A percentile compares a stretch with the other conserved stretches of the same genome.
Conservation (phyloP, 1,140 invertebrate genomes). For the Trypoxylus dichotomus region DNA sequence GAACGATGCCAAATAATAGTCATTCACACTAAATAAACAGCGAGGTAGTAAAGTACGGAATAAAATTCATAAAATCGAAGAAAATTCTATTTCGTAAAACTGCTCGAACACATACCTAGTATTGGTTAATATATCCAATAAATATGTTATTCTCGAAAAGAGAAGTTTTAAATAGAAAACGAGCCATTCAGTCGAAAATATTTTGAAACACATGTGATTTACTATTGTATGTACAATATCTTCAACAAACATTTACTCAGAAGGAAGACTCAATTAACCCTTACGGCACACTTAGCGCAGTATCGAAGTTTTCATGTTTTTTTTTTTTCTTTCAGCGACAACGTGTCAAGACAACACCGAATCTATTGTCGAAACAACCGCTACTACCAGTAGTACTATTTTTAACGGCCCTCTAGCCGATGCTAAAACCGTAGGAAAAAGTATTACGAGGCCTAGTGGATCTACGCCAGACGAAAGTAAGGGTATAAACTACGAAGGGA, state of each 20-base stretch:
- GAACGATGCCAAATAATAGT: too few species aligned
- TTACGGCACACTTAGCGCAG: neutral
- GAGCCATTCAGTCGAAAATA: too few species aligned
- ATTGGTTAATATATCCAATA: too few species aligned
- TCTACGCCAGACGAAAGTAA: neutral
- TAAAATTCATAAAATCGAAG: too few species aligned
- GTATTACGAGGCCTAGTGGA: neutral
- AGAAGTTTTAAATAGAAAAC: too few species aligned
- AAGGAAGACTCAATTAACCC: neutral
- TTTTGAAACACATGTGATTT: too few species aligned
- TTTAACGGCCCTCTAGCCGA: conserved; percentile 4
- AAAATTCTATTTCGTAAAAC: too few species aligned
- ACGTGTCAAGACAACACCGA: neutral
- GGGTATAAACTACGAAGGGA: neutral
- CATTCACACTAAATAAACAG: too few species aligned
- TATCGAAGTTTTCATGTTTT: neutral
- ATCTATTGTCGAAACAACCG: conserved; percentile 6
- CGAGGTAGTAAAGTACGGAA: too few species aligned
- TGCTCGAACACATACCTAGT: too few species aligned
- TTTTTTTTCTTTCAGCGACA: conserved; percentile 1
- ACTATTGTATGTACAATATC: neutral
- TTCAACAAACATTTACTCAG: neutral
- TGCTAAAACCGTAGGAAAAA: neutral
- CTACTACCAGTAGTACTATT: conserved; percentile 5
- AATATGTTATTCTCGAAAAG: too few species aligned